phyloP scores from a whole-genome alignment of 2,888 invertebrate genomes.

The Halocaridina rubra region DNA sequence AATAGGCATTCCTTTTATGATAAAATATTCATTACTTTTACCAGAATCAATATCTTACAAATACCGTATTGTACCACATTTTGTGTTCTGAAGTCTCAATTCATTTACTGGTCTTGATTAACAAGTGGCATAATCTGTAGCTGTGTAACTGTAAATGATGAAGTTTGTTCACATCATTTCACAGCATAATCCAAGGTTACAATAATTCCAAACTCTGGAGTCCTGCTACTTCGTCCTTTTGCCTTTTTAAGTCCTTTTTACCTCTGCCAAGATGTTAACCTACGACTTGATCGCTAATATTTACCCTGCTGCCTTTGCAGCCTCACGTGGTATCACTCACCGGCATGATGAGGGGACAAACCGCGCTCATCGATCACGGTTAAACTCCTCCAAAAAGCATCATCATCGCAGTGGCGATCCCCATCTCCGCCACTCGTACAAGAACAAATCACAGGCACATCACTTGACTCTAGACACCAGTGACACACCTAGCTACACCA shows the following conservation, averaged over 20 bases:
- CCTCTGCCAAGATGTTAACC: slow-evolving; percentile 50
- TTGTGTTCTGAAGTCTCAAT: no score
- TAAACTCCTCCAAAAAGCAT: slow-evolving; percentile 40
- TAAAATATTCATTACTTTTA: no score
- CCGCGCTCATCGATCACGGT: slow-evolving; percentile 61
- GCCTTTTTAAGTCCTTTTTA: neutral
- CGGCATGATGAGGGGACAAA: slow-evolving; percentile 49
- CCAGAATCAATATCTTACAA: no score
- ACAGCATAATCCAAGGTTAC: no score
- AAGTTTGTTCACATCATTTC: no score
- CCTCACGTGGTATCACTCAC: slow-evolving; percentile 44
- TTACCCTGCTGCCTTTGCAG: slow-evolving; percentile 63
- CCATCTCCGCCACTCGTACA: neutral
- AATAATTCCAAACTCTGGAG: neutral
- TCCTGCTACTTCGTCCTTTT: neutral
- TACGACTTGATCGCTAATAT: slow-evolving; percentile 60
- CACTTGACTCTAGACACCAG: slow-evolving; percentile 10
- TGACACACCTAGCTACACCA: slow-evolving; percentile 1
- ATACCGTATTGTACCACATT: no score
- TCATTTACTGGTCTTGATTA: no score
- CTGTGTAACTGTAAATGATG: no score
- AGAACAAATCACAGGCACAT: neutral
- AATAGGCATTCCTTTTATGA: no score
- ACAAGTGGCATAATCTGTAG: no score
- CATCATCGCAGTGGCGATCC: slow-evolving; percentile 17